A percentile compares a stretch with the other conserved stretches of the same genome.
Evolutionary conservation across 2,888 invertebrate genomes (phyloP).

Genomic region (Keiferia lycopersicella): DNA sequence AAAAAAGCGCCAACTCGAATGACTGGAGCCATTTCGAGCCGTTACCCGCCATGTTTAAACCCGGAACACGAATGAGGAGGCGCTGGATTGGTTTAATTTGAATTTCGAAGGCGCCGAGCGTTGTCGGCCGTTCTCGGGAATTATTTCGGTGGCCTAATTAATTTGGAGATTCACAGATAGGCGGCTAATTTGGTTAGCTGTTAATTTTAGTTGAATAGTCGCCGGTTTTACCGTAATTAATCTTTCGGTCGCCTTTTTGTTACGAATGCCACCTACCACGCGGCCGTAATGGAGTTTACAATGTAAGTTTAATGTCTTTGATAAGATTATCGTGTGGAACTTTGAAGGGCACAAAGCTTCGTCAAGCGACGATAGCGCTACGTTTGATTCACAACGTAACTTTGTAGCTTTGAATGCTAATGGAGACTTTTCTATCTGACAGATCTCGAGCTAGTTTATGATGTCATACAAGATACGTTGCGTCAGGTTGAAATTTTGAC

Average conservation of each 20-base stretch:
- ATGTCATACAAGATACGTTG: too few relatives aligned
- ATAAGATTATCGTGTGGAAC: conserved; percentile 19
- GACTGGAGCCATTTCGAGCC: conserved; percentile 76
- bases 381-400: background rate
- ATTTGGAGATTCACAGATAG: conserved; percentile 78
- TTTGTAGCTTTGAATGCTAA: background rate
- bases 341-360: background rate
- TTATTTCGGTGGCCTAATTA: conserved; percentile 65
- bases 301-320: conserved; percentile 23
- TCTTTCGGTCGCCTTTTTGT: conserved; percentile 58
- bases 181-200: conserved; percentile 76
- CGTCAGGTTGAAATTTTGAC: too few relatives aligned
- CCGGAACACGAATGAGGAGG: conserved; percentile 80
- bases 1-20: conserved; percentile 80
- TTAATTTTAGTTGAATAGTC: conserved; percentile 71
- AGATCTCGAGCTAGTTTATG: too few relatives aligned
- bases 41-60: conserved; percentile 78
- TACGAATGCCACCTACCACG: conserved; percentile 62
- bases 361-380: background rate
- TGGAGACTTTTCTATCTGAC: too few relatives aligned
- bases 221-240: conserved; percentile 67
- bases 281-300: conserved; percentile 33
- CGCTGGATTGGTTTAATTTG: conserved; percentile 81
- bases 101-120: conserved; percentile 75
- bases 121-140: conserved; percentile 44